Conservation (phyloP, 1,140 invertebrate genomes). For the Copidosoma floridanum region DNA sequence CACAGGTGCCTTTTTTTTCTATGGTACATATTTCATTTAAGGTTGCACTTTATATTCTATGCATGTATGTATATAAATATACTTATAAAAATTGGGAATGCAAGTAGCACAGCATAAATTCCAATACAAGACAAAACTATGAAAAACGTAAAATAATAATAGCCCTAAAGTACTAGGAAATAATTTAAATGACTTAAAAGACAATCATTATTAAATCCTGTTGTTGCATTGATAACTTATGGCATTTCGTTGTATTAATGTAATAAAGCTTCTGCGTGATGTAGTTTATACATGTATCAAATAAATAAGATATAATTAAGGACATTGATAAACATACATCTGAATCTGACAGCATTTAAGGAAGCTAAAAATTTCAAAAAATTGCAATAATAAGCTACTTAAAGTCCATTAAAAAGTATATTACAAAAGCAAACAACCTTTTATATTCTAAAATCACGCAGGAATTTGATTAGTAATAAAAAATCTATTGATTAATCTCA, state of each 20-base stretch:
- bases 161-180: neutral
- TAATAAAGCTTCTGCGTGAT: neutral
- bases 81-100: constrained; percentile 36
- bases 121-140: neutral
- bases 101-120: constrained; percentile 24
- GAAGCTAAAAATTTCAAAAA: constrained; percentile 19
- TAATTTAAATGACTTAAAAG: constrained; percentile 13
- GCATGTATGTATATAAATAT: constrained; percentile 23
- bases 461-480: too few relatives aligned
- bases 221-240: constrained; percentile 21
- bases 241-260: constrained; percentile 12
- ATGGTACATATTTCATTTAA: too few relatives aligned
- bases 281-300: constrained; percentile 2
- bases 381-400: too few relatives aligned
- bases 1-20: too few relatives aligned
- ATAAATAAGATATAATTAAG: constrained; percentile 5
- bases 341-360: neutral
- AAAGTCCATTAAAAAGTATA: too few relatives aligned
- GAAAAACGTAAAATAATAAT: neutral
- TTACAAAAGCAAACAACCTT: too few relatives aligned
- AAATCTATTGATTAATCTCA: too few relatives aligned
- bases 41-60: constrained; percentile 28
- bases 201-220: constrained; percentile 6
- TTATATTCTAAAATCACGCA: too few relatives aligned
- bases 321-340: constrained; percentile 19